Evolutionary conservation across 2,888 invertebrate species (phyloP).

Genomic region (Drosophila melanosoma): DNA sequence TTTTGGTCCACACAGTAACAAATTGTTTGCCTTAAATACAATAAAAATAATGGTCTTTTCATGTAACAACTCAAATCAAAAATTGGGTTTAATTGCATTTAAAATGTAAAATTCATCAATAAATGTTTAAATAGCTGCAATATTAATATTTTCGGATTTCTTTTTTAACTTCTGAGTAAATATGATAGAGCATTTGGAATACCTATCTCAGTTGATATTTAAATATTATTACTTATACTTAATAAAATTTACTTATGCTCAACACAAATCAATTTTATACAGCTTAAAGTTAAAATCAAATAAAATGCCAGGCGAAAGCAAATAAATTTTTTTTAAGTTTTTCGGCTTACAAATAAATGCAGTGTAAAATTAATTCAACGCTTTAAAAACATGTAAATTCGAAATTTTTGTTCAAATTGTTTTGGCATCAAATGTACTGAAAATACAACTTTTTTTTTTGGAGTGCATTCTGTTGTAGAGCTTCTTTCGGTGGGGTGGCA

Average conservation of each 20-base stretch:
- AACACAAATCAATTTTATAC: no score
- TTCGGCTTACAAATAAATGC: background rate
- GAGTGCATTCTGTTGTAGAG: slow-evolving; percentile 54
- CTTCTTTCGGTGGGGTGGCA: slow-evolving; percentile 12
- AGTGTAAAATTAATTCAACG: background rate
- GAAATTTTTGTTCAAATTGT: background rate
- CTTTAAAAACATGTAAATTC: background rate
- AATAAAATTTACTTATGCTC: background rate
- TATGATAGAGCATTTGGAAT: no score
- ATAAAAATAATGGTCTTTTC: background rate
- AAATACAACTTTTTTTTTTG: background rate
- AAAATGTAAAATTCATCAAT: background rate
- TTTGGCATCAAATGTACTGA: background rate
- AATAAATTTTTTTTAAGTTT: background rate
- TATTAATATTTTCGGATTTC: no score
- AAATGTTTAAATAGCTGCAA: background rate
- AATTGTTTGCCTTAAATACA: background rate
- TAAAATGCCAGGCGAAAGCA: no score
- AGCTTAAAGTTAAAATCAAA: no score
- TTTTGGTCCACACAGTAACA: slow-evolving; percentile 42
- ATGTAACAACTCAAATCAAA: background rate
- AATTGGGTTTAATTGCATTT: no score
- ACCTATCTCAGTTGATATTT: no score
- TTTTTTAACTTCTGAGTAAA: no score
- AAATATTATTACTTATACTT: no score